phyloP scores from a whole-genome alignment of 2,797 vertebrate species.

The Tenualosa ilisha region DNA sequence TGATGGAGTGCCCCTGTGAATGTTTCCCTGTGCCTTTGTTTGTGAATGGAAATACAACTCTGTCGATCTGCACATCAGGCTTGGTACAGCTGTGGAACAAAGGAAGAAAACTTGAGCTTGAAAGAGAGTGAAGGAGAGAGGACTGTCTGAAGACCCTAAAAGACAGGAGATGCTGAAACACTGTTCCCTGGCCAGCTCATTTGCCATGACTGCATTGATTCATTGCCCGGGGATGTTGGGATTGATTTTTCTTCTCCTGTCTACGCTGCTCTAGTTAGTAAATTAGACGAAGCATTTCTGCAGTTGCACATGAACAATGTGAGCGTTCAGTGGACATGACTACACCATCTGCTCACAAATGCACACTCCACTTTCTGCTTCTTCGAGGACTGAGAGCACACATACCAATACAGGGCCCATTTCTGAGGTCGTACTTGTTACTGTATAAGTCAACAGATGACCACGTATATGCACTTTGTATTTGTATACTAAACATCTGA shows the following conservation, averaged over 20 bases:
- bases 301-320: slow-evolving; percentile 3
- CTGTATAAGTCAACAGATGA: neutral
- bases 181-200: slow-evolving; percentile 3
- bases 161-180: neutral
- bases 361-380: neutral
- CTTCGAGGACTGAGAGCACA: neutral
- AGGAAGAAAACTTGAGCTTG: neutral
- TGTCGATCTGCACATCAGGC: neutral
- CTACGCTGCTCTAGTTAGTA: neutral
- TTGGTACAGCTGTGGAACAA: neutral
- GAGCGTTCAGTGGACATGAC: neutral
- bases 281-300: neutral
- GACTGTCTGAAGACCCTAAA: neutral
- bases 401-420: neutral
- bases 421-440: neutral
- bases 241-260: slow-evolving; percentile 18
- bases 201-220: slow-evolving; percentile 29
- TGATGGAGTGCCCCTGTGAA: neutral
- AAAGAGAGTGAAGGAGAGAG: neutral
- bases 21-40: neutral
- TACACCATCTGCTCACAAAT: neutral
- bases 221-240: neutral
- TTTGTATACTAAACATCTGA: neutral
- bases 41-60: neutral
- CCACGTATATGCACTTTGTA: neutral